These are phyloP conservation scores for Tiliacea citrago DNA, from an alignment of 2,888 invertebrate species.

Conservation along the genomic window DNA sequence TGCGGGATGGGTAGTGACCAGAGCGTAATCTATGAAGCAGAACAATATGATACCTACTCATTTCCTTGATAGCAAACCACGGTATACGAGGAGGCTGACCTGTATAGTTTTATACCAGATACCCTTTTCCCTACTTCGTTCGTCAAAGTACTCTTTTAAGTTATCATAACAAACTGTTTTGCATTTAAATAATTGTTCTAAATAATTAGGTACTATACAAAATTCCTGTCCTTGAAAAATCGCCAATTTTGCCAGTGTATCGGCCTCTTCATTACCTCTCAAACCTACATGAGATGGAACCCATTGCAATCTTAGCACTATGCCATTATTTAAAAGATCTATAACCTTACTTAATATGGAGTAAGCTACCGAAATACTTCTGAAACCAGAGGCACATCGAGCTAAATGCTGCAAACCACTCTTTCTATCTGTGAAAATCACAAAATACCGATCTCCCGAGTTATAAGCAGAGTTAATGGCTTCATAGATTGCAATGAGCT, in stretches of 20 bases:
- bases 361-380: not conserved
- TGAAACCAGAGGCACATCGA: not conserved
- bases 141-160: not conserved
- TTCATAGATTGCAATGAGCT: no score
- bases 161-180: not conserved
- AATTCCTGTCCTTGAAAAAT: no score
- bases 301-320: not conserved
- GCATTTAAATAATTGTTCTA: not conserved
- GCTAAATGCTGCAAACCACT: not conserved
- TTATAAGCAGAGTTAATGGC: no score
- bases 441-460: no score
- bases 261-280: not conserved
- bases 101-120: not conserved
- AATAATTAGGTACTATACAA: not conserved
- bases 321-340: no score
- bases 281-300: not conserved
- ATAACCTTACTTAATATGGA: no score
- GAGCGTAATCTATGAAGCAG: not conserved
- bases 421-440: not conserved
- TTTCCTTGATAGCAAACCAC: not conserved
- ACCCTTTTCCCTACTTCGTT: no score
- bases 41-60: not conserved
- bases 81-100: not conserved
- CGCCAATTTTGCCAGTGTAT: no score
- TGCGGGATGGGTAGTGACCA: not conserved